A percentile compares a stretch with the other conserved stretches of the same genome.
Evolutionary conservation across 1,140 invertebrate species (phyloP).

Genomic region (Heliothis virescens): DNA sequence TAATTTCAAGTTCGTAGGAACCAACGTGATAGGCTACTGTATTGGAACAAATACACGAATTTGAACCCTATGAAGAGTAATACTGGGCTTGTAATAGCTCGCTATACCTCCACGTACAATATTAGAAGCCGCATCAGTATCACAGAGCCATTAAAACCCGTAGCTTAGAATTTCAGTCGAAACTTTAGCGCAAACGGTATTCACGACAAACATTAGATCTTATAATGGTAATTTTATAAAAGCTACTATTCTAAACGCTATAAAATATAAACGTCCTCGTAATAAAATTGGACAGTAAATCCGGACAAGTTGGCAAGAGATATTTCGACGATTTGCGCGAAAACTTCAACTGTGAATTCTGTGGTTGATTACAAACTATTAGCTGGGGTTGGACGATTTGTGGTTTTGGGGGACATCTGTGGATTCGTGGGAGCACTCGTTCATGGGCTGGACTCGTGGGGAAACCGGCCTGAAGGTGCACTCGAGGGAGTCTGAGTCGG

Average conservation of each 20-base stretch:
- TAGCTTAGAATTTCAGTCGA: slow-evolving; percentile 35
- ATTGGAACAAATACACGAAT: slow-evolving; percentile 60
- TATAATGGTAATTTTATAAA: slow-evolving; percentile 37
- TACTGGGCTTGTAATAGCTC: slow-evolving; percentile 30
- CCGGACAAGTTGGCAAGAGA: slow-evolving; percentile 32
- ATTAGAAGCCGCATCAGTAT: slow-evolving; percentile 5
- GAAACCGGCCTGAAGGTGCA: slow-evolving; percentile 80
- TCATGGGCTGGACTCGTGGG: slow-evolving; percentile 68
- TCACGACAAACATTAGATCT: slow-evolving; percentile 3
- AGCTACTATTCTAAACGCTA: slow-evolving; percentile 32
- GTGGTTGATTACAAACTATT: slow-evolving; percentile 58
- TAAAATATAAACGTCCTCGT: slow-evolving; percentile 5
- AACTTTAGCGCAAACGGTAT: slow-evolving; percentile 32
- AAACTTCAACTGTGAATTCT: slow-evolving; percentile 15
- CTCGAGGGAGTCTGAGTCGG: slow-evolving; percentile 74
- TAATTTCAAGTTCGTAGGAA: slow-evolving; percentile 66
- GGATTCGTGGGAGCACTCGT: slow-evolving; percentile 60
- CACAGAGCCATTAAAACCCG: slow-evolving; percentile 32
- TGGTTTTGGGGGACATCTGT: slow-evolving; percentile 59
- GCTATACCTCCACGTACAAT: slow-evolving; percentile 14
- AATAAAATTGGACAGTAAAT: slow-evolving; percentile 29
- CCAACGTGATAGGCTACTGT: slow-evolving; percentile 68
- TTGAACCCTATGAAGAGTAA: slow-evolving; percentile 52
- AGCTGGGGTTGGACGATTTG: slow-evolving; percentile 73
- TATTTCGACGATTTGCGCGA: slow-evolving; percentile 29